Percentiles rank a stretch among this genome's conserved stretches.
Conservation (phyloP, 2,888 invertebrate species). For the Lasioglossum figueresi region DNA sequence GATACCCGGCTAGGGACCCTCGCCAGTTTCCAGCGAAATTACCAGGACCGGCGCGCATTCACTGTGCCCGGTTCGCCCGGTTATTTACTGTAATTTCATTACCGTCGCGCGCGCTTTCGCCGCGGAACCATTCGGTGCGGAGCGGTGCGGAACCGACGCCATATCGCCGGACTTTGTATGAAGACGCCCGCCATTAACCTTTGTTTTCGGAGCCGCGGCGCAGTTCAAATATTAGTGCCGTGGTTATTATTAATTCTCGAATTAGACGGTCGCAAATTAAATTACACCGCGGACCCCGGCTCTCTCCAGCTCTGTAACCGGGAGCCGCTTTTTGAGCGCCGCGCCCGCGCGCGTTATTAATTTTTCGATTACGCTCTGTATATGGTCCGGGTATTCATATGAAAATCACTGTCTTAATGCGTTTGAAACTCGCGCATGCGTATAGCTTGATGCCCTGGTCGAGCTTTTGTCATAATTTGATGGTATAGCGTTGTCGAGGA, state of each 20-base stretch:
- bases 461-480: not conserved
- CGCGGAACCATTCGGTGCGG: not conserved
- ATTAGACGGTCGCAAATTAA: slow-evolving; percentile 52
- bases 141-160: slow-evolving; percentile 3
- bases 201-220: slow-evolving; percentile 47
- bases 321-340: slow-evolving; percentile 4
- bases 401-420: slow-evolving; percentile 32
- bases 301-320: not conserved
- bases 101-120: slow-evolving; percentile 49
- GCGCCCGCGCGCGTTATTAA: slow-evolving; percentile 35
- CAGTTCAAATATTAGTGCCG: slow-evolving; percentile 50
- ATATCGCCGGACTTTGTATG: slow-evolving; percentile 54
- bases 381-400: slow-evolving; percentile 28
- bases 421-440: not conserved
- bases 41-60: slow-evolving; percentile 49
- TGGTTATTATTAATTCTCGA: slow-evolving; percentile 58
- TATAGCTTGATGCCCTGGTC: not conserved
- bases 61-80: slow-evolving; percentile 11
- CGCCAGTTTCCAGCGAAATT: slow-evolving; percentile 72
- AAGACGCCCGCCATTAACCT: slow-evolving; percentile 67
- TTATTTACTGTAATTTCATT: slow-evolving; percentile 71
- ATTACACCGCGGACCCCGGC: slow-evolving; percentile 23
- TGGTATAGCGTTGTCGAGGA: not conserved
- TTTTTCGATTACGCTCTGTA: slow-evolving; percentile 45
- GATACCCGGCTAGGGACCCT: slow-evolving; percentile 67